phyloP scores from a whole-genome alignment of 1,140 invertebrate species.

The Drosophila teissieri region DNA sequence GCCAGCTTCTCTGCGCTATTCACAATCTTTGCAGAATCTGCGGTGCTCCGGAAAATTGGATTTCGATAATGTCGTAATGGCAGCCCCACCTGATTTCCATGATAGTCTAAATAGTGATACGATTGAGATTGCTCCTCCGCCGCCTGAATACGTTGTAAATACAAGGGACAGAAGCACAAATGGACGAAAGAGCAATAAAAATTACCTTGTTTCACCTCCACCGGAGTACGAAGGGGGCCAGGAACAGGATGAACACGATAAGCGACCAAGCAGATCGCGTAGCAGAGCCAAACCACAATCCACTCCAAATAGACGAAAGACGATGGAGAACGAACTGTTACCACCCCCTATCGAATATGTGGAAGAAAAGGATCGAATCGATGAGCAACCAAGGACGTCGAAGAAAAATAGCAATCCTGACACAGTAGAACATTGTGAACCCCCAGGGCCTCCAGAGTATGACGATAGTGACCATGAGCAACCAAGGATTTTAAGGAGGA shows the following conservation, averaged over 20 bases:
- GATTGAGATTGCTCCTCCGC: constrained; percentile 4
- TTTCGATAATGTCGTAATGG: neutral
- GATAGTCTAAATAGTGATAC: neutral
- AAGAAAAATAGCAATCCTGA: neutral
- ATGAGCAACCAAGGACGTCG: neutral
- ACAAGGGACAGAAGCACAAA: neutral
- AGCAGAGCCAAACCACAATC: too few relatives aligned
- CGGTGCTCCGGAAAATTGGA: neutral
- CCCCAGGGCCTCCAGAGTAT: neutral
- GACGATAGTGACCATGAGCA: neutral
- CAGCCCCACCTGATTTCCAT: neutral
- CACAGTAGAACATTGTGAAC: neutral
- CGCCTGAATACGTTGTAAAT: constrained; percentile 1
- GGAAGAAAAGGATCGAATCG: neutral
- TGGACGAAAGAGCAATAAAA: neutral
- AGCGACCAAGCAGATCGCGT: neutral
- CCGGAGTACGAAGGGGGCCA: neutral
- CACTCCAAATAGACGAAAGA: neutral
- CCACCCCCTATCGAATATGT: constrained; percentile 4
- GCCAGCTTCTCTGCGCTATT: constrained; percentile 43
- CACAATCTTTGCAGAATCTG: constrained; percentile 12
- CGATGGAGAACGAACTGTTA: neutral
- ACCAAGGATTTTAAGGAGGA: neutral
- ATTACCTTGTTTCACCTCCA: neutral
- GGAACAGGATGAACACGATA: neutral